Evolutionary conservation across 35 echinoderm and acorn worm genomes (phyloP).

Genomic region (Apostichopus californicus): DNA sequence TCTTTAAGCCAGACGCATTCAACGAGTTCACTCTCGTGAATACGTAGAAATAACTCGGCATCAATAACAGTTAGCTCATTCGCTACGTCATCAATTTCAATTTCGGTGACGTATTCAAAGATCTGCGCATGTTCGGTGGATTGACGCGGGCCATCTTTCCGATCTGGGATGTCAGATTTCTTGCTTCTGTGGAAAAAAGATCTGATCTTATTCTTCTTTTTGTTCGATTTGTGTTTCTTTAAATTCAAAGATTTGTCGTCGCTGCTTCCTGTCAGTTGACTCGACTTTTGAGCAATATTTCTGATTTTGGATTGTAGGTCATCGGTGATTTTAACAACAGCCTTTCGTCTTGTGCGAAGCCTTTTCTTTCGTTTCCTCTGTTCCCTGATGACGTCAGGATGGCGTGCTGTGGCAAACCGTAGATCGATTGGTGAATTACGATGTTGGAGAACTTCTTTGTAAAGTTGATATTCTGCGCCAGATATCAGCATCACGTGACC

Average conservation of each 20-base stretch:
- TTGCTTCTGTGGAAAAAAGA: not conserved
- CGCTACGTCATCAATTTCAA: conserved; percentile 67
- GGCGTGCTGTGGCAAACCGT: conserved; percentile 31
- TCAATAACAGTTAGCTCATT: conserved; percentile 79
- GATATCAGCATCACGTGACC: conserved; percentile 89
- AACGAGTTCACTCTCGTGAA: conserved; percentile 85
- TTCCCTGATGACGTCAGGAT: conserved; percentile 41
- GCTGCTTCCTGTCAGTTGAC: not conserved
- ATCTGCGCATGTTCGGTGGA: not conserved
- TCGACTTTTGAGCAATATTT: not conserved
- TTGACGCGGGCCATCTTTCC: not conserved
- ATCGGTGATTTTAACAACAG: not conserved
- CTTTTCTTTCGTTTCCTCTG: not conserved
- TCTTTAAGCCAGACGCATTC: conserved; percentile 79
- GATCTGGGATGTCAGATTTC: not conserved
- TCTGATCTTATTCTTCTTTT: not conserved
- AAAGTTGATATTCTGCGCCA: conserved; percentile 47
- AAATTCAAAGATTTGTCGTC: no score
- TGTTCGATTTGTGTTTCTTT: not conserved
- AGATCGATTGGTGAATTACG: conserved; percentile 53
- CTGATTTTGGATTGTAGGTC: not conserved
- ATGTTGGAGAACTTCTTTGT: conserved; percentile 50
- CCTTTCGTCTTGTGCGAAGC: not conserved
- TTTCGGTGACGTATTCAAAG: conserved; percentile 57
- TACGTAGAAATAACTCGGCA: conserved; percentile 70